A percentile compares a stretch with the other conserved stretches of the same genome.
phyloP scores from a whole-genome alignment of 1,140 invertebrate species.

The Rhizoglyphus robini region DNA sequence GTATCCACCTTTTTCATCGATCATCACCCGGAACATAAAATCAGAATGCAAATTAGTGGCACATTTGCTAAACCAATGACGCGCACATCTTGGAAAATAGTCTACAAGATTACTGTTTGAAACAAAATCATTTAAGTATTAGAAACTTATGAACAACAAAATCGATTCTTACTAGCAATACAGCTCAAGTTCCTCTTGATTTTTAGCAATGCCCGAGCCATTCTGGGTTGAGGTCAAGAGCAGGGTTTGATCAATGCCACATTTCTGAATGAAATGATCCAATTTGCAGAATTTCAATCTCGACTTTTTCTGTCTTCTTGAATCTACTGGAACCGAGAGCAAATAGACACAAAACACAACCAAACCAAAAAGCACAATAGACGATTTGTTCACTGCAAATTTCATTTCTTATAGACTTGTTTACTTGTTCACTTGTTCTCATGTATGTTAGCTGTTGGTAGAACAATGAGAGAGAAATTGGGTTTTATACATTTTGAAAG shows the following conservation, averaged over 20 bases:
- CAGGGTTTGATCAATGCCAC: neutral
- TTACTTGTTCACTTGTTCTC: too few relatives aligned
- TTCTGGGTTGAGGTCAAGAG: neutral
- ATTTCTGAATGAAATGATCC: neutral
- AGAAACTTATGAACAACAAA: neutral
- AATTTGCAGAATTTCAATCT: neutral
- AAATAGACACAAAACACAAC: too few relatives aligned
- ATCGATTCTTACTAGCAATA: conserved; percentile 2
- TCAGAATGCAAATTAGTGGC: neutral
- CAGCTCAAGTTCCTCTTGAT: neutral
- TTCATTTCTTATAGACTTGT: too few relatives aligned
- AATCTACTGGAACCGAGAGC: too few relatives aligned
- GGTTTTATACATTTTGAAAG: too few relatives aligned
- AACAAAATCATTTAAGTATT: neutral
- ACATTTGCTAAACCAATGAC: neutral
- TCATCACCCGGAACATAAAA: neutral
- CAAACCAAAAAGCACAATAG: too few relatives aligned
- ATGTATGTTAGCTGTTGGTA: too few relatives aligned
- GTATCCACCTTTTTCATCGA: neutral
- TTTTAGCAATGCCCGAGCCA: neutral
- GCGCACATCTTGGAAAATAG: neutral
- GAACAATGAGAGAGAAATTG: too few relatives aligned
- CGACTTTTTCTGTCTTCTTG: too few relatives aligned
- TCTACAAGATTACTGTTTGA: neutral
- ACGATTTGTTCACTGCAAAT: too few relatives aligned